Evolutionary conservation across 2,888 invertebrate genomes (phyloP), one percentile per base, ranked within the genome.

Genomic region (Cheilosia pagana): DNA sequence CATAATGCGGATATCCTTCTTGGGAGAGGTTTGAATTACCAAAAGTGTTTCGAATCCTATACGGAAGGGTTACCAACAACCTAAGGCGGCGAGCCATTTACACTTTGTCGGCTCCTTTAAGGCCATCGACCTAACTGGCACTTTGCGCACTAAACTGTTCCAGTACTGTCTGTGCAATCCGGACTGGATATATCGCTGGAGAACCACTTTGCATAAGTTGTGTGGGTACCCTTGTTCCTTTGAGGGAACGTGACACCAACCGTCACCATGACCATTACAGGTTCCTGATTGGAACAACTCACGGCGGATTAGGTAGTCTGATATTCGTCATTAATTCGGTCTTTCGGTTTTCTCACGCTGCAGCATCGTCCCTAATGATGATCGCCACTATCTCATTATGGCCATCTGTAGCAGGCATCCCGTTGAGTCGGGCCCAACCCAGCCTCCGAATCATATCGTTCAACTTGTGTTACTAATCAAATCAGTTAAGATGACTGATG

Each of bases 401-500:
- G 55, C 60, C 67, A 83, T 78, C 72, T 60, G 14, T 60, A 8
- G n/a, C 5, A 50, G 83, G 28, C 41, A 57, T 70, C 79, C 79
- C 74, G 79, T 57, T 68, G 82, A 31, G 82, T 23, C 21, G 5
- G 62, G 41, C 68, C 63, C 59, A 12, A 55, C 59, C 76, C 43
- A 45, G 14, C 23, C 60, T 41, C 31, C 39, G 25, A 60, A 55
- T 67, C 72, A 67, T 57, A 72, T 35, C 78, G 72, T 78, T 82
- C 82, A 68, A 55, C 78, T 78, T 68, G n/a, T 62, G 72, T 83
- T 78, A 78, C 72, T 68, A 74, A 83, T 78, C 78, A 78, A 72
- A 83, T 83, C 82, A 83, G 67, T 85, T 75, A 81, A 70, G 65
- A 85, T 85, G 83, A 85, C 83, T 59, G 71, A 71, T 71, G 35